Percentiles rank a stretch among this genome's conserved stretches.
Evolutionary conservation across 2,888 invertebrate genomes (phyloP).

Genomic region (Parochlus steinenii): DNA sequence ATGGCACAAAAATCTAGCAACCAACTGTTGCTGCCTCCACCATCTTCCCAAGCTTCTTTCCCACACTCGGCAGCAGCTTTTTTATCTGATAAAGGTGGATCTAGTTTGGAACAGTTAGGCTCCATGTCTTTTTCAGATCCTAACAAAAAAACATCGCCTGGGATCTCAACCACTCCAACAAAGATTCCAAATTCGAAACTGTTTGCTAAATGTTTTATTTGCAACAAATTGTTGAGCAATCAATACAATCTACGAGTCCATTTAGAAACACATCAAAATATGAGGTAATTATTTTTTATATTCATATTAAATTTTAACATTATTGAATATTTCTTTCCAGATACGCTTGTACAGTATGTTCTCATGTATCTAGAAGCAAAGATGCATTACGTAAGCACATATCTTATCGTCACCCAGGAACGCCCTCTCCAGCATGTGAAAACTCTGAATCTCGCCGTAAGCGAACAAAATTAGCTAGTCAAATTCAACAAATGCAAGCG

Average conservation of each 20-base stretch:
- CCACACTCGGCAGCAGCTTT: constrained; percentile 11
- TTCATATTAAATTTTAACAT: neutral
- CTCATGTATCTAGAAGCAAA: constrained; percentile 71
- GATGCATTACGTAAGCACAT: constrained; percentile 80
- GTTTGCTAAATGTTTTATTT: constrained; percentile 62
- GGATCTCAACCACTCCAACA: constrained; percentile 13
- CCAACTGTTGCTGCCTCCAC: constrained; percentile 5
- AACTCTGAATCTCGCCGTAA: constrained; percentile 29
- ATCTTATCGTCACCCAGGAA: constrained; percentile 61
- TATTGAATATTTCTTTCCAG: constrained; percentile 22
- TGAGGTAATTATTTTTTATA: constrained; percentile 28
- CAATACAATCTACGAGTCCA: constrained; percentile 82
- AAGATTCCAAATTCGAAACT: constrained; percentile 34
- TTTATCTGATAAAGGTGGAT: constrained; percentile 8
- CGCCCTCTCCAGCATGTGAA: constrained; percentile 30
- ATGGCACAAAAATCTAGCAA: no score
- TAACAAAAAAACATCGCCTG: neutral
- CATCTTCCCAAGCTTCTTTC: constrained; percentile 1
- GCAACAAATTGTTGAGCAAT: constrained; percentile 76
- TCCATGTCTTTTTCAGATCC: constrained; percentile 1
- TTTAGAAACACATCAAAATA: constrained; percentile 80
- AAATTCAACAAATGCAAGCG: constrained; percentile 11
- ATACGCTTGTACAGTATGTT: constrained; percentile 74
- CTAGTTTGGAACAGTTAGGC: constrained; percentile 8
- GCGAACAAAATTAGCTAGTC: constrained; percentile 22